Percentiles rank a stretch among this genome's conserved stretches.
These are phyloP conservation scores for Sebastes iracundus DNA, from an alignment of 2,797 vertebrate species.

Conservation along the genomic window DNA sequence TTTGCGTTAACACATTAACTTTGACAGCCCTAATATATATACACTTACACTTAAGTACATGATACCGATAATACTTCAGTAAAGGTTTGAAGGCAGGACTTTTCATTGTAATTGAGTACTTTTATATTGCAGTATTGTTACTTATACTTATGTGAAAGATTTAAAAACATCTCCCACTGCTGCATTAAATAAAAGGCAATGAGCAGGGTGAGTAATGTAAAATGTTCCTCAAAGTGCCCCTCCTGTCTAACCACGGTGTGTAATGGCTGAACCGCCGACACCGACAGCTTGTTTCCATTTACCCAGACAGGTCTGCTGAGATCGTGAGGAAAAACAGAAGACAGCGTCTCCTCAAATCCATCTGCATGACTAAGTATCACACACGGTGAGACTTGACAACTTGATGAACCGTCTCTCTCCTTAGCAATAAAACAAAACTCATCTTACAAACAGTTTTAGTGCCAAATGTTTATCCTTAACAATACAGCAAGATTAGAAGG, in stretches of 20 bases:
- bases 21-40: no score
- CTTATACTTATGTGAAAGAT: background rate
- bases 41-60: background rate
- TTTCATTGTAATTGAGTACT: background rate
- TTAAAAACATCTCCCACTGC: background rate
- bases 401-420: constrained; percentile 39
- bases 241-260: constrained; percentile 20
- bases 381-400: constrained; percentile 33
- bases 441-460: constrained; percentile 41
- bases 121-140: background rate
- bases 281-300: constrained; percentile 31
- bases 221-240: constrained; percentile 15
- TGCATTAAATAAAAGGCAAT: constrained; percentile 6
- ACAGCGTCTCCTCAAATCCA: constrained; percentile 47
- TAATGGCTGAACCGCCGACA: constrained; percentile 17
- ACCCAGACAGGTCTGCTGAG: constrained; percentile 38
- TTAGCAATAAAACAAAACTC: constrained; percentile 9
- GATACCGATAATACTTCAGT: background rate
- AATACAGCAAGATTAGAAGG: constrained; percentile 7
- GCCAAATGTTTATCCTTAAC: constrained; percentile 42
- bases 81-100: background rate
- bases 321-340: constrained; percentile 34
- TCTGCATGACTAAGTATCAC: constrained; percentile 63
- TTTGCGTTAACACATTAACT: background rate
- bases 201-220: constrained; percentile 3